Percentiles rank a stretch among this genome's conserved stretches.
phyloP scores from a whole-genome alignment of 2,888 invertebrate genomes.

The Xestia xanthographa region DNA sequence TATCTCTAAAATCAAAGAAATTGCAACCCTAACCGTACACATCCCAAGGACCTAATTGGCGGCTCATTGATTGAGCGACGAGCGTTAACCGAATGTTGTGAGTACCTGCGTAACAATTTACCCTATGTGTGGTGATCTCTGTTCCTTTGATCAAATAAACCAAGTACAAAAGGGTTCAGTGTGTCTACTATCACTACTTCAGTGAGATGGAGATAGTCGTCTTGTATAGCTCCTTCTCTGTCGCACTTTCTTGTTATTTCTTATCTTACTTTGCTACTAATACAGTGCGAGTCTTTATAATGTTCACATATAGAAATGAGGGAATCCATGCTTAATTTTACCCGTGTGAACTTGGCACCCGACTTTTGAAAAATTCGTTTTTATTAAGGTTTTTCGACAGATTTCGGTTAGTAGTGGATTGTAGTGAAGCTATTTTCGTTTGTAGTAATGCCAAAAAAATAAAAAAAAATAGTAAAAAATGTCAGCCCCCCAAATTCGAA shows the following conservation, averaged over 20 bases:
- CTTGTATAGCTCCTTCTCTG: neutral
- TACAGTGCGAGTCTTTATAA: too few relatives aligned
- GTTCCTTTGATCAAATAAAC: conserved; percentile 20
- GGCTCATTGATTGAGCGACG: conserved; percentile 26
- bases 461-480: too few relatives aligned
- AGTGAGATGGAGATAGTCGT: neutral
- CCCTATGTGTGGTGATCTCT: conserved; percentile 25
- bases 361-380: too few relatives aligned
- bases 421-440: too few relatives aligned
- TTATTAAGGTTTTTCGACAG: too few relatives aligned
- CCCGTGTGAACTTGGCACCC: too few relatives aligned
- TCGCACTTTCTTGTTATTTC: neutral
- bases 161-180: neutral
- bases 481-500: too few relatives aligned
- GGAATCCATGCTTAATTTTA: too few relatives aligned
- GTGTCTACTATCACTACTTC: neutral
- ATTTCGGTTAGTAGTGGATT: too few relatives aligned
- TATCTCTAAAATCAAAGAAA: neutral
- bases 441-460: too few relatives aligned
- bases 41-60: conserved; percentile 18
- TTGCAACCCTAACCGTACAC: neutral
- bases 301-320: too few relatives aligned
- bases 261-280: neutral
- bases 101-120: neutral
- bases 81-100: conserved; percentile 12